These are phyloP conservation scores for Coptotermes formosanus DNA, from an alignment of 1,140 invertebrate genomes.

Conservation along the genomic window DNA sequence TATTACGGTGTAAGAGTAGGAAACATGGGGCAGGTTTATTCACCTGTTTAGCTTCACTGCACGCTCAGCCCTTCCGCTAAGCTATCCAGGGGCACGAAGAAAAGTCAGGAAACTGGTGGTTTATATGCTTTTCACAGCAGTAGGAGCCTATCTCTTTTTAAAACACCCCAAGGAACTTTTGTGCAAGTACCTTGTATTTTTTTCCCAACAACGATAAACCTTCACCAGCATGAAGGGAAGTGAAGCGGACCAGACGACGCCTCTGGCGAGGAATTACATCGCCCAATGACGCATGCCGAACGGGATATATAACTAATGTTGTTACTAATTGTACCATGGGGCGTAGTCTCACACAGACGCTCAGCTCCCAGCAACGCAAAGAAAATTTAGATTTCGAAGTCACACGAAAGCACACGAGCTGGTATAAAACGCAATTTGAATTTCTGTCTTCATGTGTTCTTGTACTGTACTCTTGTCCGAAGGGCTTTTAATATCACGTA, in stretches of 20 bases:
- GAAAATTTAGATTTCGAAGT: not conserved
- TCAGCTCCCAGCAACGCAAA: not conserved
- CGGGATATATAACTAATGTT: not conserved
- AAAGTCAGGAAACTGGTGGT: not conserved
- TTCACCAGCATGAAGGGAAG: not conserved
- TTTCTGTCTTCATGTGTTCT: too few species aligned
- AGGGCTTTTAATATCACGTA: too few species aligned
- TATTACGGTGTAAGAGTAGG: not conserved
- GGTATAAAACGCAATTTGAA: too few species aligned
- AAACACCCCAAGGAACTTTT: constrained; percentile 15
- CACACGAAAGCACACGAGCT: too few species aligned
- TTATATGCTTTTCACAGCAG: not conserved
- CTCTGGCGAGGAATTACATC: not conserved
- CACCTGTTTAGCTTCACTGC: constrained; percentile 2
- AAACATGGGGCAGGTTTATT: not conserved
- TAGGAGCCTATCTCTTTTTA: constrained; percentile 7
- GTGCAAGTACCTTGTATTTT: not conserved
- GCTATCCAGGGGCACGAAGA: too few species aligned
- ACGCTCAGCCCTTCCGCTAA: not conserved
- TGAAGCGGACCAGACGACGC: not conserved
- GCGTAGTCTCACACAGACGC: not conserved
- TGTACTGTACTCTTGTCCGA: too few species aligned
- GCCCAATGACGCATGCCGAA: not conserved
- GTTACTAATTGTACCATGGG: not conserved
- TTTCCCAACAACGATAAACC: not conserved